These are phyloP conservation scores for Botia kubotai DNA, from an alignment of 2,797 vertebrate species.

Conservation along the genomic window DNA sequence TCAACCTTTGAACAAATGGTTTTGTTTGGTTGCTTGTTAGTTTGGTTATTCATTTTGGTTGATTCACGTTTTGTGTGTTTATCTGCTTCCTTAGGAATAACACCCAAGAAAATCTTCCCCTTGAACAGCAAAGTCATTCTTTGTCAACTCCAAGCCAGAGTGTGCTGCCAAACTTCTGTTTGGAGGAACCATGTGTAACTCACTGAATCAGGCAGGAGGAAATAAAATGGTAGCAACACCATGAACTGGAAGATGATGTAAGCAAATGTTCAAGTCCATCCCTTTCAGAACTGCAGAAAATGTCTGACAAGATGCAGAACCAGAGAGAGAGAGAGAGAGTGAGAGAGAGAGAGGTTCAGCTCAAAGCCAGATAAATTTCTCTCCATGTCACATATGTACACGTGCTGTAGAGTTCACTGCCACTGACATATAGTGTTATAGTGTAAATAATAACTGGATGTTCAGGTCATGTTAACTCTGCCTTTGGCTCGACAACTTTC, in stretches of 20 bases:
- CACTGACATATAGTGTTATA: conserved; percentile 74
- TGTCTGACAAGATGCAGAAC: conserved; percentile 78
- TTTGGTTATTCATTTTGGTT: conserved; percentile 87
- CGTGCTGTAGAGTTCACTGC: conserved; percentile 81
- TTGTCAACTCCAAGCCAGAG: conserved; percentile 68
- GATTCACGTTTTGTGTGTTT: conserved; percentile 80
- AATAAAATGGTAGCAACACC: conserved; percentile 79
- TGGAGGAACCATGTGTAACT: conserved; percentile 75
- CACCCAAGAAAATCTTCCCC: conserved; percentile 76
- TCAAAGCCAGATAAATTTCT: conserved; percentile 74
- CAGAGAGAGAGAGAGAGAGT: conserved; percentile 60
- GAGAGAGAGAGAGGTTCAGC: conserved; percentile 72
- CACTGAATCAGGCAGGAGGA: conserved; percentile 75
- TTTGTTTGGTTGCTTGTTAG: conserved; percentile 83
- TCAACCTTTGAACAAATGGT: conserved; percentile 85
- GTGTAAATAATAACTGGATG: conserved; percentile 79
- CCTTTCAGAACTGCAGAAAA: conserved; percentile 79
- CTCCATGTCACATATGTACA: conserved; percentile 77
- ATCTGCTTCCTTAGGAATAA: conserved; percentile 81
- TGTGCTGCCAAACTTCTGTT: conserved; percentile 69
- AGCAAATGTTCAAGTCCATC: conserved; percentile 72
- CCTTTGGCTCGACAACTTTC: conserved; percentile 73
- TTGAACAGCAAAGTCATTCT: conserved; percentile 72
- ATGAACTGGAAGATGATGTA: conserved; percentile 77
- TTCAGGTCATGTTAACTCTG: conserved; percentile 78